A percentile compares a stretch with the other conserved stretches of the same genome.
These are phyloP conservation scores for Adoxophyes honmai DNA, from an alignment of 1,140 invertebrate species.

Conservation along the genomic window DNA sequence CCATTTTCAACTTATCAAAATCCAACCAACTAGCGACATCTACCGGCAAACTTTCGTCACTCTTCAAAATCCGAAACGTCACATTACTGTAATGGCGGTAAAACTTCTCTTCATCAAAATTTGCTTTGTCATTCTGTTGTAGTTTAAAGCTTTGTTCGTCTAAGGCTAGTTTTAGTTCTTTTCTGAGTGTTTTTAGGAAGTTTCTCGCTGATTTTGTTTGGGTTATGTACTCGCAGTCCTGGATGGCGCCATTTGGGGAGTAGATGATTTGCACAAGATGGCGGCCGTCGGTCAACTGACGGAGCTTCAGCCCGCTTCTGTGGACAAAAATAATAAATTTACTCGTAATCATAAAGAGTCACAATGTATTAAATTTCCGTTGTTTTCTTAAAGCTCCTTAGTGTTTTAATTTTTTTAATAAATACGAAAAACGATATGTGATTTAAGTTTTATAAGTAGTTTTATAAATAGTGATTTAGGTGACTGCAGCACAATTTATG, in stretches of 20 bases:
- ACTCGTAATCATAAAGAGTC: no score
- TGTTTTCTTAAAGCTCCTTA: no score
- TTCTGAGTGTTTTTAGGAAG: constrained; percentile 77
- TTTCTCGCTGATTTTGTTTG: constrained; percentile 72
- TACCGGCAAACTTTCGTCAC: constrained; percentile 54
- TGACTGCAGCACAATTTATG: no score
- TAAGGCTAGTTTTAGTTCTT: constrained; percentile 74
- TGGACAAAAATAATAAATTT: constrained; percentile 59
- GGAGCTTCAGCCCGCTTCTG: constrained; percentile 78
- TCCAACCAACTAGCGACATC: constrained; percentile 74
- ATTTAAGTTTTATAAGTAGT: no score
- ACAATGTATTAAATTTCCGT: no score
- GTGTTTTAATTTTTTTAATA: no score
- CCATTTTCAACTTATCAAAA: constrained; percentile 71
- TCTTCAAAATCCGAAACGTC: constrained; percentile 56
- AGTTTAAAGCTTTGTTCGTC: constrained; percentile 57
- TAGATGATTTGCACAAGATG: constrained; percentile 84
- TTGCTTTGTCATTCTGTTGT: constrained; percentile 31
- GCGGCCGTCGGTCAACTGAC: constrained; percentile 81
- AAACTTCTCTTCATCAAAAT: constrained; percentile 47
- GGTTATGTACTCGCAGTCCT: constrained; percentile 82
- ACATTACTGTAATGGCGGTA: constrained; percentile 66
- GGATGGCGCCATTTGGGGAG: constrained; percentile 75
- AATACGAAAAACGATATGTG: no score
- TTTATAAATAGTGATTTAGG: no score